Base-by-base conservation (phyloP, 2,888 invertebrate genomes). In the Gymnosoma rotundatum region DNA sequence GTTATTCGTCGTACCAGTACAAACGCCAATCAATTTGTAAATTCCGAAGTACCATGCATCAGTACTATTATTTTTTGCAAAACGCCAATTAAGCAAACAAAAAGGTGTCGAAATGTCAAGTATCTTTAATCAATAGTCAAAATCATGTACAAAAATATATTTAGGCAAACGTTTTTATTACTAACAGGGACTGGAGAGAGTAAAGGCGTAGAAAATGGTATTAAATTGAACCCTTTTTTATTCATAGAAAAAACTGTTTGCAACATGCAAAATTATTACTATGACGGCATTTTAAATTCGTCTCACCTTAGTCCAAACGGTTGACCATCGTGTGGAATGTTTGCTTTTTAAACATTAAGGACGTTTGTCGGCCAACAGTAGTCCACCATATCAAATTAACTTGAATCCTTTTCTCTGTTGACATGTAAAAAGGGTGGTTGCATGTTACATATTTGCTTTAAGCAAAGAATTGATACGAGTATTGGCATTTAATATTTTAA, bases 91-190 rank as follows among this genome's bases (percentile, higher is more conserved):
- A 78, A 84, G 75, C 70, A 75, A 80, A 83, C 76, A 83, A 70
- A 85, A 86, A 86, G 86, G 86, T 86, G 86, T 86, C 83, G 86
- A 86, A 86, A 83, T 83, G 86, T 86, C 86, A 86, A 86, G 86
- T 78, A 83, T 74, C 83, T 76, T 86, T 83, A 86, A 86, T 86
- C 86, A 86, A 83, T 86, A 83, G 72, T 64, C 72, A 67, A 58
- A 83, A 48, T 61, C 75, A 76, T 69, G 20, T 36, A 20, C 38
- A 75, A 42, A 45, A 54, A 12, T 56, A 42, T 61, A 67, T 8
- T 36, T 38, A 69, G 60, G 12, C 50, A 69, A 58, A 73, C 63
- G 67, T 61, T 72, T 73, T 70, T 50, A 64, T 54, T 66, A 78
- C 58, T 16, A 6, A 21, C 18, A 36, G n/a, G n/a, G 10, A 21